phyloP scores from a whole-genome alignment of 2,888 invertebrate species.

The Neoascia interrupta region DNA sequence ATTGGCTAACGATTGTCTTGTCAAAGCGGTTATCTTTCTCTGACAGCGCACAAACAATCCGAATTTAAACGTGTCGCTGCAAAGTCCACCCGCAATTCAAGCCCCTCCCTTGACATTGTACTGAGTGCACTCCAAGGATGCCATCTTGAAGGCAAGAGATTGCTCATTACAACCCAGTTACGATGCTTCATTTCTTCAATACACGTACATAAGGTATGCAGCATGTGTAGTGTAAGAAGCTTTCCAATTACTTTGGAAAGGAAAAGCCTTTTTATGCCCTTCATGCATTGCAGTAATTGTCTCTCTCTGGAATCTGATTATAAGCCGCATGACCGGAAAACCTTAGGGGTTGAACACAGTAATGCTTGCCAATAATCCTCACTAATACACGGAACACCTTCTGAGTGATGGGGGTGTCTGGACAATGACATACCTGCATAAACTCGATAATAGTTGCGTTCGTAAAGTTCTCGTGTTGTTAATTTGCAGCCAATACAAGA shows the following conservation, averaged over 20 bases:
- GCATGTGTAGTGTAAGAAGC: too few relatives aligned
- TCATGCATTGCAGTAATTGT: too few relatives aligned
- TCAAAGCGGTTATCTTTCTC: too few relatives aligned
- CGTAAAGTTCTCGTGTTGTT: conserved; percentile 25
- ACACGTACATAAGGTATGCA: background rate
- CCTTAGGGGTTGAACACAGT: conserved; percentile 63
- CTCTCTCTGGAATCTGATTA: conserved; percentile 44
- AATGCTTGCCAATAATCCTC: conserved; percentile 61
- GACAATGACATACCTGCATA: conserved; percentile 33
- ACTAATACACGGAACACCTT: conserved; percentile 30
- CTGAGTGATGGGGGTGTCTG: conserved; percentile 4
- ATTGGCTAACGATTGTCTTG: too few relatives aligned
- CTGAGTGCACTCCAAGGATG: conserved; percentile 31
- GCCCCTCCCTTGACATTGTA: conserved; percentile 7
- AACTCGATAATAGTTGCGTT: conserved; percentile 3
- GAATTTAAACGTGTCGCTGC: too few relatives aligned
- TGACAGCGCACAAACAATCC: too few relatives aligned
- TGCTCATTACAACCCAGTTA: background rate
- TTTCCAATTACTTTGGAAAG: too few relatives aligned
- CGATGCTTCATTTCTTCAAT: background rate
- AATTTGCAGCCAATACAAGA: background rate
- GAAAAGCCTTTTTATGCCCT: too few relatives aligned
- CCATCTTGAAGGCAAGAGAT: background rate
- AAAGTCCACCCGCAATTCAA: too few relatives aligned
- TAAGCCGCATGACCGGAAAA: conserved; percentile 68